Conservation (phyloP, 1,140 invertebrate genomes). For the Drosophila asahinai region DNA sequence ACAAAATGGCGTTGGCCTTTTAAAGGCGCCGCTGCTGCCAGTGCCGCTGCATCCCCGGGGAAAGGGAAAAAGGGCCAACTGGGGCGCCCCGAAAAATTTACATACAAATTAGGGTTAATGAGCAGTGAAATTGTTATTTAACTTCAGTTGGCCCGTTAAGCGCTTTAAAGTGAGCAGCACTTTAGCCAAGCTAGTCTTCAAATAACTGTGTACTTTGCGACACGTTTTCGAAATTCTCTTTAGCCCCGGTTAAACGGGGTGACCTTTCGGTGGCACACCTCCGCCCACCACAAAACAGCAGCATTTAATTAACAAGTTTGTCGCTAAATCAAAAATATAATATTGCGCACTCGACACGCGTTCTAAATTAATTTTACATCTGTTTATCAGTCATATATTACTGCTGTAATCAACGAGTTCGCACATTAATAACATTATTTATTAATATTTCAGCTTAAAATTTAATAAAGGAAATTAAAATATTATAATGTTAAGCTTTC, state of each 20-base stretch:
- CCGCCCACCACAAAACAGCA: constrained; percentile 15
- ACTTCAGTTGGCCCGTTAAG: constrained; percentile 76
- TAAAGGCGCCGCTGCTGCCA: constrained; percentile 32
- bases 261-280: constrained; percentile 1
- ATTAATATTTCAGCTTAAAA: neutral
- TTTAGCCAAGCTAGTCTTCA: constrained; percentile 41
- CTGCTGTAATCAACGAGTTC: neutral
- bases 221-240: constrained; percentile 71
- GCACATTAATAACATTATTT: neutral
- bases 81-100: constrained; percentile 71
- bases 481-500: no score
- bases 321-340: constrained; percentile 62
- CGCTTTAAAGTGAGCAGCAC: constrained; percentile 70
- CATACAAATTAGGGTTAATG: constrained; percentile 84
- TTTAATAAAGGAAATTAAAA: neutral
- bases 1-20: constrained; percentile 59
- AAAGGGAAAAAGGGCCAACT: constrained; percentile 38
- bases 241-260: constrained; percentile 35
- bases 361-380: neutral
- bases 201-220: constrained; percentile 68
- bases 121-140: constrained; percentile 84
- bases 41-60: constrained; percentile 15
- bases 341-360: constrained; percentile 62
- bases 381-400: neutral
- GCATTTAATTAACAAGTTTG: constrained; percentile 53